Percentiles rank a stretch among this genome's conserved stretches.
These are phyloP conservation scores for Drosophila kambysellisi DNA, from an alignment of 2,888 invertebrate genomes.

Conservation along the genomic window DNA sequence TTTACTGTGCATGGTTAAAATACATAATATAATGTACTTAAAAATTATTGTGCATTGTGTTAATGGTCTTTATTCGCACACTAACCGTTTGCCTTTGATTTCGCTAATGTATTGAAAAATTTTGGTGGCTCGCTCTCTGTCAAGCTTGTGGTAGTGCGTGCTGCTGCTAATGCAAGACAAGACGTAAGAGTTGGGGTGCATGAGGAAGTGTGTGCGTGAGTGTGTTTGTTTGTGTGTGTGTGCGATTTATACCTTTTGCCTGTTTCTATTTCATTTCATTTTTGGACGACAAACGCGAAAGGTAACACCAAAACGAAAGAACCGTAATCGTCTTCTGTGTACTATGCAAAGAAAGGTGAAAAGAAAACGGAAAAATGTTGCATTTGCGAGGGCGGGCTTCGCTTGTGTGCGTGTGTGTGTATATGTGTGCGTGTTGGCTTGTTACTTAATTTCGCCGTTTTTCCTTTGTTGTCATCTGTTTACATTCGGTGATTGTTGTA, in stretches of 20 bases:
- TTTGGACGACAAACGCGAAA: constrained; percentile 63
- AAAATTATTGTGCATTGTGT: constrained; percentile 41
- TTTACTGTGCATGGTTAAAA: constrained; percentile 72
- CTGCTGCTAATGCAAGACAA: constrained; percentile 44
- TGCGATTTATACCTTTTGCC: constrained; percentile 55
- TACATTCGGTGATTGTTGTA: constrained; percentile 33
- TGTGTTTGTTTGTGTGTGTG: constrained; percentile 11
- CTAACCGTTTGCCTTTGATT: constrained; percentile 18
- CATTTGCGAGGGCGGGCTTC: constrained; percentile 54
- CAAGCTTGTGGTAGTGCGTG: constrained; percentile 52
- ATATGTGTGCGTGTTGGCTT: constrained; percentile 37
- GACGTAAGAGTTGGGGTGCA: constrained; percentile 29
- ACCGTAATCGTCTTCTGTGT: constrained; percentile 66
- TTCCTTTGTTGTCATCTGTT: constrained; percentile 52
- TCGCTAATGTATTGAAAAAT: constrained; percentile 62
- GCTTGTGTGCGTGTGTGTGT: constrained; percentile 14
- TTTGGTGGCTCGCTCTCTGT: constrained; percentile 48
- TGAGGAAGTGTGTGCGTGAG: constrained; percentile 3
- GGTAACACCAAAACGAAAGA: constrained; percentile 69
- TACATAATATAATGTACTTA: constrained; percentile 44
- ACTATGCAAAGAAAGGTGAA: constrained; percentile 47
- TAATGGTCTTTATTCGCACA: constrained; percentile 33
- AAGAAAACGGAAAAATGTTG: constrained; percentile 52
- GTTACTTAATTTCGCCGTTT: constrained; percentile 57
- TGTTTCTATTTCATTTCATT: constrained; percentile 61